Evolutionary conservation across 2,113 vertebrate species (phyloP), one percentile per base, ranked within the genome.

Genomic region (Sander vitreus): DNA sequence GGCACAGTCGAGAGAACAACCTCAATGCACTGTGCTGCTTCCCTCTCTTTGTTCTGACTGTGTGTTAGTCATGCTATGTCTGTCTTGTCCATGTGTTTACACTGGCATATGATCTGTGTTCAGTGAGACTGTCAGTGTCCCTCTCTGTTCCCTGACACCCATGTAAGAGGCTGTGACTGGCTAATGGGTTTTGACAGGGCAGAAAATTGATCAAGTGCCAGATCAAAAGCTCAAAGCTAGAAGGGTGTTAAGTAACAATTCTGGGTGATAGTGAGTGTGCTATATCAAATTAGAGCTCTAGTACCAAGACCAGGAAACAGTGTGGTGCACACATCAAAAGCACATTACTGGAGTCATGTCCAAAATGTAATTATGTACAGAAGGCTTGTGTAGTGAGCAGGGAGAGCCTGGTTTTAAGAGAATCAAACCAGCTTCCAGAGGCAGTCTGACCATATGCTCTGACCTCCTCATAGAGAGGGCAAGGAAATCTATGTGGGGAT

Each of bases 121-220:
- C 69, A 73, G 53, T 63, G 80, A 86, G 84, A 81, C 63, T 33
- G 70, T 78, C 76, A 33, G 57, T 54, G 57, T 84, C 74, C 57
- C 63, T 47, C 54, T 66, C 58, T 55, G 60, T 59, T 69, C 81
- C 72, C 73, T 33, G 78, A 88, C 85, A 85, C 71, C 84, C 63
- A 5, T 68, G 65, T 47, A 78, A 74, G 85, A 88, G 62, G 18
- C 65, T 62, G 85, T 73, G 86, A 86, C 74, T 30, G 76, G 39
- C 74, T 94, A 93, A 94, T 93, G 84, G 83, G 6, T 85, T 91
- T 91, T 92, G 93, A 92, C 91, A 91, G 73, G 77, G 88, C 80
- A 88, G 87, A 92, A 92, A 91, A 92, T 93, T 83, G 85, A 91
- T 92, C 89, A 91, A 89, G 85, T 87, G 81, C 65, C 87, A 86